phyloP scores from a whole-genome alignment of 2,888 invertebrate genomes.

The Caenorhabditis drosophilae region DNA sequence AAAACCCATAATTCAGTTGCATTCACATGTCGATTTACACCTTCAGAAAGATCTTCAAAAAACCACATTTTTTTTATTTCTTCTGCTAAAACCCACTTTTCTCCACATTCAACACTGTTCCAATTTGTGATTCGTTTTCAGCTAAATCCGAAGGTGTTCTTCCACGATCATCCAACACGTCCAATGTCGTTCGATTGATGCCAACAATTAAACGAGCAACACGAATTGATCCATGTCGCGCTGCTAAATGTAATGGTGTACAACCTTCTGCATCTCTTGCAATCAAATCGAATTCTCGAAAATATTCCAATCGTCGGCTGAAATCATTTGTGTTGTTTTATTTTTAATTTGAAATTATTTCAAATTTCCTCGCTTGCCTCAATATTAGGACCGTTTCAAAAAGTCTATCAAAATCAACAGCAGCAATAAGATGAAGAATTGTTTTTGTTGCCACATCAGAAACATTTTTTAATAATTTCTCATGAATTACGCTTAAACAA shows the following conservation, averaged over 20 bases:
- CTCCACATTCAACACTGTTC: slow-evolving; percentile 9
- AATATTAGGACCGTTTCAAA: slow-evolving; percentile 79
- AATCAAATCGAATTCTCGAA: slow-evolving; percentile 89
- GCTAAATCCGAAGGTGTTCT: slow-evolving; percentile 41
- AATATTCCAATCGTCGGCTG: slow-evolving; percentile 75
- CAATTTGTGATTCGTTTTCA: slow-evolving; percentile 4
- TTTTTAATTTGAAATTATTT: too few relatives aligned
- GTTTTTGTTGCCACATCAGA: slow-evolving; percentile 51
- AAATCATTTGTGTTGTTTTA: too few relatives aligned
- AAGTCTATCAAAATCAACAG: slow-evolving; percentile 82
- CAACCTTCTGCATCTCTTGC: slow-evolving; percentile 87
- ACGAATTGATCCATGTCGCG: slow-evolving; percentile 2
- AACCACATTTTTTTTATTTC: background rate
- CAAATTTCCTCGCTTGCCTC: too few relatives aligned
- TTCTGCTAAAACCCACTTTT: slow-evolving; percentile 20
- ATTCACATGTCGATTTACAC: slow-evolving; percentile 12
- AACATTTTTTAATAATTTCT: too few relatives aligned
- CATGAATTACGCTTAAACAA: too few relatives aligned
- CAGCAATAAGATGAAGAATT: slow-evolving; percentile 86
- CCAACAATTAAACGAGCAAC: slow-evolving; percentile 14
- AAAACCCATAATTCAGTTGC: slow-evolving; percentile 58
- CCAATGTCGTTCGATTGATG: slow-evolving; percentile 11
- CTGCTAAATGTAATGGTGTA: slow-evolving; percentile 78
- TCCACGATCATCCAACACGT: slow-evolving; percentile 47
- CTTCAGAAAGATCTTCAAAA: background rate